These are phyloP conservation scores for Eupsittula cactorum DNA, from an alignment of 2,113 vertebrate genomes.

Conservation along the genomic window DNA sequence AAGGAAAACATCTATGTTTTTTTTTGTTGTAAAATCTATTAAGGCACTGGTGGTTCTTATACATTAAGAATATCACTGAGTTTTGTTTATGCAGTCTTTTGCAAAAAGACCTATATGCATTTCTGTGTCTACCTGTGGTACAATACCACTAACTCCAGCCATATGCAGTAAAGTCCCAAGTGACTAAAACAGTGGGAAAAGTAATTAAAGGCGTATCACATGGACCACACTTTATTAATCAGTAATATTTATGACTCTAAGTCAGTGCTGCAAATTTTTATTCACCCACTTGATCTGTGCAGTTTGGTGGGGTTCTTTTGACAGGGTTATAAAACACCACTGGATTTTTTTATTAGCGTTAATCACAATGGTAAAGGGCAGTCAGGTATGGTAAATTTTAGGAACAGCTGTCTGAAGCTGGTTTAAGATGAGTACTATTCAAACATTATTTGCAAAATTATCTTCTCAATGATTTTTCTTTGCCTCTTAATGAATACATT, in stretches of 20 bases:
- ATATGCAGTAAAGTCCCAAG: neutral
- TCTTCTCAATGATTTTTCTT: neutral
- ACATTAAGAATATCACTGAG: neutral
- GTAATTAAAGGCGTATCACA: neutral
- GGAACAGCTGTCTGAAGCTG: neutral
- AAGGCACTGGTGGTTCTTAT: neutral
- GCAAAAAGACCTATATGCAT: accelerated
- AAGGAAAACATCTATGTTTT: neutral
- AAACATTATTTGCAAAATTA: neutral
- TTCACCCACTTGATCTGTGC: neutral
- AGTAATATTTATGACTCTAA: conserved; percentile 24
- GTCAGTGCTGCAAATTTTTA: conserved; percentile 12
- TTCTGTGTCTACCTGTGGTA: neutral
- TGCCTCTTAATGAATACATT: neutral
- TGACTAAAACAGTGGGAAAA: neutral
- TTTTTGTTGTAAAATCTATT: neutral
- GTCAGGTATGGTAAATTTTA: conserved; percentile 31
- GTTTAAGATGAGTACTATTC: conserved; percentile 1
- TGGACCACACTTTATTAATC: neutral
- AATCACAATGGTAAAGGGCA: neutral
- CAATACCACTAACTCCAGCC: neutral
- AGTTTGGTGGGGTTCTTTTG: neutral
- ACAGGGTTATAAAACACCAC: neutral
- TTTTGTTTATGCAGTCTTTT: neutral
- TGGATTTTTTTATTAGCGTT: neutral